A percentile compares a stretch with the other conserved stretches of the same genome.
Conservation (phyloP, 2,888 invertebrate species). For the Pardosa pseudoannulata region DNA sequence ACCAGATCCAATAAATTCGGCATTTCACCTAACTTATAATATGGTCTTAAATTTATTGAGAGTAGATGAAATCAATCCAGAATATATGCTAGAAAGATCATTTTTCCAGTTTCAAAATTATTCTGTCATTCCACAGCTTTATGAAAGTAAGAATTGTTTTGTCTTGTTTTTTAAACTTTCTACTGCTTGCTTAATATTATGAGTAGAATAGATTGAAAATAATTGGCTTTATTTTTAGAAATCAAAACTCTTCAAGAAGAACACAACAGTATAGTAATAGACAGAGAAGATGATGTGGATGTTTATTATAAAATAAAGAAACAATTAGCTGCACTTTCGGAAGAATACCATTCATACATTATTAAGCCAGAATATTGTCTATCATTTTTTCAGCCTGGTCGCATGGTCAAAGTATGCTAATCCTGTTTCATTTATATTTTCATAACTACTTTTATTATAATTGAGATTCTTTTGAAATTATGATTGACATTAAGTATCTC, state of each 20-base stretch:
- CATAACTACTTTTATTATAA: too few species aligned
- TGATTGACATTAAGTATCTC: too few species aligned
- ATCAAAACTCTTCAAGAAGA: conserved; percentile 83
- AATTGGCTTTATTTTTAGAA: conserved; percentile 79
- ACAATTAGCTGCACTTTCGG: conserved; percentile 86
- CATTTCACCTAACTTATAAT: conserved; percentile 99
- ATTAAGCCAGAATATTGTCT: conserved; percentile 91
- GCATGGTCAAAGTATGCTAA: conserved; percentile 87
- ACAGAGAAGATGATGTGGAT: conserved; percentile 86
- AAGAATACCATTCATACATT: conserved; percentile 87
- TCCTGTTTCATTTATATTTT: too few species aligned
- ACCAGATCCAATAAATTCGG: conserved; percentile 98
- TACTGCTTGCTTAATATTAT: neutral
- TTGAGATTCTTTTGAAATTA: too few species aligned
- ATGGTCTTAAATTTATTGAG: conserved; percentile 98
- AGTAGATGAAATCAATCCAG: conserved; percentile 99
- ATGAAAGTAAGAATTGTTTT: conserved; percentile 83
- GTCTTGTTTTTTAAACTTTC: neutral
- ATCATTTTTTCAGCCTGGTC: conserved; percentile 95
- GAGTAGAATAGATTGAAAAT: too few species aligned
- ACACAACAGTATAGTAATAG: conserved; percentile 83
- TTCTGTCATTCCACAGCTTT: conserved; percentile 91
- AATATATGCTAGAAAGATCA: conserved; percentile 98
- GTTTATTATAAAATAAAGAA: conserved; percentile 90
- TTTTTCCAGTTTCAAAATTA: conserved; percentile 99